Evolutionary conservation across 2,113 vertebrate genomes (phyloP).

Genomic region (Micronisus gabar): DNA sequence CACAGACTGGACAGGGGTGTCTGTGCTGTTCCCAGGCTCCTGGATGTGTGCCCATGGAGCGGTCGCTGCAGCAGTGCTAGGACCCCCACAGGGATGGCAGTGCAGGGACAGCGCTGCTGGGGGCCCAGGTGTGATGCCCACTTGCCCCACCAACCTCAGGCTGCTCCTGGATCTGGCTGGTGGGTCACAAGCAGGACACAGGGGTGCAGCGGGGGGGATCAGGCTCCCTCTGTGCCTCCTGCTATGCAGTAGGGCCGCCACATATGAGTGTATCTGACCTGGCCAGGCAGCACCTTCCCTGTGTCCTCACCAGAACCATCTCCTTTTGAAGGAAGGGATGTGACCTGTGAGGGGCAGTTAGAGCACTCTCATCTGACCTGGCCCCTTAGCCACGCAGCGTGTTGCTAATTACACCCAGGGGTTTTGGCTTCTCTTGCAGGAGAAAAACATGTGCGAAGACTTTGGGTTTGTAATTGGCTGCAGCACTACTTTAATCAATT

Average conservation of each 20-base stretch:
- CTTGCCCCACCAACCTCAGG: not conserved
- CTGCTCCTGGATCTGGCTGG: not conserved
- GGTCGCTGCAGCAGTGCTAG: not conserved
- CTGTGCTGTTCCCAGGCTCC: not conserved
- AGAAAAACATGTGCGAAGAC: not conserved
- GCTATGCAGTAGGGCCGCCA: not conserved
- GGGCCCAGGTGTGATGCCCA: rapidly evolving
- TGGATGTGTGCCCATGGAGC: rapidly evolving
- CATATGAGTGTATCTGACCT: rapidly evolving
- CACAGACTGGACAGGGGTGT: not conserved
- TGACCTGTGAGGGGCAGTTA: not conserved
- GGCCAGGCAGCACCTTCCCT: not conserved
- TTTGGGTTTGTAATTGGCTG: not conserved
- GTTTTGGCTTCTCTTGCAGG: not conserved
- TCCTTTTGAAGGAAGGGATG: not conserved
- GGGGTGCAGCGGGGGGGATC: no score
- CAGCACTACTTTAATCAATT: not conserved
- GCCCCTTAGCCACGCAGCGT: not conserved
- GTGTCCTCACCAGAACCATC: rapidly evolving
- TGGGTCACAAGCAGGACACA: not conserved
- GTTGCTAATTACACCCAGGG: not conserved
- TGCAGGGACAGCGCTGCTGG: rapidly evolving
- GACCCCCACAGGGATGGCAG: rapidly evolving
- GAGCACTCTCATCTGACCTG: not conserved
- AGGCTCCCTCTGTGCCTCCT: not conserved